Base-by-base conservation (phyloP, 1,140 invertebrate genomes). In the Saccostrea cuccullata region DNA sequence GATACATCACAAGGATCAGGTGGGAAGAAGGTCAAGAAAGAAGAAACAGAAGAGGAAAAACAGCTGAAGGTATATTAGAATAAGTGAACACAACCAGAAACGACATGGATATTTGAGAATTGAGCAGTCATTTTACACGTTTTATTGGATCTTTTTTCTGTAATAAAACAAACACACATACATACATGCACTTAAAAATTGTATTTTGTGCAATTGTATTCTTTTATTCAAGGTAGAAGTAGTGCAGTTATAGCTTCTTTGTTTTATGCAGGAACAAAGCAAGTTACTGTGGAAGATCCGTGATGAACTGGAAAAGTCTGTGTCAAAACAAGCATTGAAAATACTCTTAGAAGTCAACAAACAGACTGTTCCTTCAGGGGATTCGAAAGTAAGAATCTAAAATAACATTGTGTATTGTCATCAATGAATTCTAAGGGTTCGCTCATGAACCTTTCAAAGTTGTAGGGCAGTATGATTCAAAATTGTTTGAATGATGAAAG, bases 211-310 rank as follows among this genome's bases (percentile, higher is more conserved):
- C 17, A n/a, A 64, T 64, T 64, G 17, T 64, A 64, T n/a, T 64
- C 5, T 64, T 60, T 20, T 36, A 77, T 30, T 26, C 11, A 73
- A 23, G 1, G 11, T 30, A 2, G 70, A 77, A 30, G 15, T 77
- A 30, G 15, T 67, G 17, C 23, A 30, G 9, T 26, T 36, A 77
- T 77, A 11, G 11, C 23, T 40, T 77, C 85, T 73, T 6, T 86
- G 55, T 73, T 90, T 30, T 58, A 88, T 93, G 23, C 96, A 97
- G 91, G 96, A 97, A 89, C 98, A 99, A 95, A 98, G 96, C 91
- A 96, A 98, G 91, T 92, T 96, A n/a, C 95, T 98, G 55, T 98
- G 97, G 94, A 96, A 96, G 89, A 96, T 97, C 70, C 95, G 96
- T 89, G 97, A 97, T 92, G 89, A 94, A 15, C 91, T 98, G 13